Evolutionary conservation across 2,113 vertebrate genomes (phyloP), one percentile per base, ranked within the genome.

Genomic region (Peucedramus taeniatus): DNA sequence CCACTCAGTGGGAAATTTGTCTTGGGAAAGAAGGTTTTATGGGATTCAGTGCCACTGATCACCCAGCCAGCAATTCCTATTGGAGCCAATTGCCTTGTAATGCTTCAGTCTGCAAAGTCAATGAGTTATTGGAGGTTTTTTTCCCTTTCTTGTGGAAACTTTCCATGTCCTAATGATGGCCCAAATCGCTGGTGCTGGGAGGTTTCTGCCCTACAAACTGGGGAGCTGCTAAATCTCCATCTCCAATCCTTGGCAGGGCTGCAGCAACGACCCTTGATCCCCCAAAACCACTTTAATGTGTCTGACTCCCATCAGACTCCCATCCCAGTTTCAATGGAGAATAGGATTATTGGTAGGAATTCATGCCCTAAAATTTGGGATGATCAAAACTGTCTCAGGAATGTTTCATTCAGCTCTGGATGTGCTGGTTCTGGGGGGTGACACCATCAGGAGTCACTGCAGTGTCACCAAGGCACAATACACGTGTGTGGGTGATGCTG

Each of bases 281-380:
- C 33, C 13, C 13, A 21, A 59, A 65, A 11, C 3, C 2, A 3
- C 16, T 60, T 31, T 5, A 7, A 0, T 7, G 0, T 0, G 0
- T 22, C 7, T 56, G 24, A 28, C 8, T 23, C 11, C 11, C 21
- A 11, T n/a, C n/a, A n/a, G n/a, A n/a, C n/a, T n/a, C n/a, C n/a
- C n/a, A n/a, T n/a, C n/a, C 15, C 27, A 27, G 6, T 3, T 57
- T 45, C 59, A 12, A 3, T 4, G 24, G n/a, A n/a, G 15, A 64
- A 13, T 0, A 24, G n/a, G 6, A 50, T 12, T 9, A 20, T 6
- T 0, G 2, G 21, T 5, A 60, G 40, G 22, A 74, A 53, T 37
- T 50, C 14, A 33, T 8, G 39, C 59, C 27, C 12, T 30, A 21
- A 75, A 44, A 56, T 8, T 0, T 26, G 44, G 14, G 39, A 7